Evolutionary conservation across 2,113 vertebrate species (phyloP).

Genomic region (Neofelis nebulosa): DNA sequence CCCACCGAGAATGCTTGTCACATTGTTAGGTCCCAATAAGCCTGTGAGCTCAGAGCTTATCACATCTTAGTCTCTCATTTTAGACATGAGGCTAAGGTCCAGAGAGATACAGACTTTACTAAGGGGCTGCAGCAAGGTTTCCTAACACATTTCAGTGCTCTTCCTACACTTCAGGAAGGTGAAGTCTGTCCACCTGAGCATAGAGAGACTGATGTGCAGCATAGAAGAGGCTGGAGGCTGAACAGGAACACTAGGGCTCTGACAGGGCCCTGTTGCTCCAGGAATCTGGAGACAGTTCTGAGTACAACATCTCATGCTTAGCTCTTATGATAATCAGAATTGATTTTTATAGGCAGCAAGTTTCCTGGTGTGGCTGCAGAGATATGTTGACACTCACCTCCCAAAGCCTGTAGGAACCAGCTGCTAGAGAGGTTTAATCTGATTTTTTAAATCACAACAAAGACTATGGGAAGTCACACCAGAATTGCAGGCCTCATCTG

Average conservation of each 20-base stretch:
- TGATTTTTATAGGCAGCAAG: conserved; percentile 67
- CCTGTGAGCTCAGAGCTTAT: background rate
- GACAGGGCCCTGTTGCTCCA: background rate
- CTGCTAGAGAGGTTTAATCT: conserved; percentile 62
- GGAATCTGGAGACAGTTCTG: background rate
- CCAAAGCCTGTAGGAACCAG: conserved; percentile 51
- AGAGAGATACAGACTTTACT: background rate
- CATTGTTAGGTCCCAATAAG: background rate
- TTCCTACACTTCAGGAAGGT: background rate
- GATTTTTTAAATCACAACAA: conserved; percentile 67
- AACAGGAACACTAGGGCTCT: background rate
- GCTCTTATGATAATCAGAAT: conserved; percentile 64
- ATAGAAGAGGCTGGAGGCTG: background rate
- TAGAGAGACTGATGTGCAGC: background rate
- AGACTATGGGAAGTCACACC: conserved; percentile 52
- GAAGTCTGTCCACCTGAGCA: background rate
- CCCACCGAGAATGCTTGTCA: background rate
- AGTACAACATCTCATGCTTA: background rate
- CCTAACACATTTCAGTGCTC: background rate
- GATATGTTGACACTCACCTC: conserved; percentile 66
- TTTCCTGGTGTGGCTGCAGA: conserved; percentile 66
- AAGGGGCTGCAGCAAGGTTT: background rate
- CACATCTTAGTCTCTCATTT: background rate
- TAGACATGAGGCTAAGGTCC: background rate
- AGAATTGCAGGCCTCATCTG: conserved; percentile 37